These are phyloP conservation scores for western clawed frog (Xenopus tropicalis) DNA, from an alignment of 2,113 vertebrate genomes.

Conservation along the genomic window DNA sequence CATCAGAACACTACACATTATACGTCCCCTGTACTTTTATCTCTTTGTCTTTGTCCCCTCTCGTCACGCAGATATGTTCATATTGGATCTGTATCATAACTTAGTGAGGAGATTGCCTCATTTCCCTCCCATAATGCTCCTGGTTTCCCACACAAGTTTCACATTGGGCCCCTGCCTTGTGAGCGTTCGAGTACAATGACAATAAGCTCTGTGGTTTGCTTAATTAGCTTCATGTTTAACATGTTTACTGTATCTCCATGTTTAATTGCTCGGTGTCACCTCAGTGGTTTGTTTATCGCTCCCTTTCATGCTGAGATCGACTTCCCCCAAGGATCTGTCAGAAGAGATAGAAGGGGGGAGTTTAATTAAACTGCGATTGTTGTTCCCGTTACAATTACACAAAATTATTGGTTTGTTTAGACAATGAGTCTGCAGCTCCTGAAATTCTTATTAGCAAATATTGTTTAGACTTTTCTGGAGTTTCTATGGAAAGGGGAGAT, in stretches of 20 bases:
- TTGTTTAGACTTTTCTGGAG: too few relatives aligned
- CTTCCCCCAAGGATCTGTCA: conserved; percentile 12
- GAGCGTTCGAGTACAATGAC: neutral
- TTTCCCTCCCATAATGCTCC: too few relatives aligned
- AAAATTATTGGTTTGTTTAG: conserved; percentile 3
- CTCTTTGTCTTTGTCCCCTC: too few relatives aligned
- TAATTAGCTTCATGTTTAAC: conserved; percentile 27
- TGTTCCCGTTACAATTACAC: neutral
- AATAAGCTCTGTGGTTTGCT: conserved; percentile 26
- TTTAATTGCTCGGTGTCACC: conserved; percentile 20
- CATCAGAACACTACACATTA: too few relatives aligned
- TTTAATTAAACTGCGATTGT: conserved; percentile 23
- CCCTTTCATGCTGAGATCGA: conserved; percentile 4
- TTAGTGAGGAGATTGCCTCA: too few relatives aligned
- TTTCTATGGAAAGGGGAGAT: too few relatives aligned
- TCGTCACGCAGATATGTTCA: too few relatives aligned
- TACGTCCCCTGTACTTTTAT: too few relatives aligned
- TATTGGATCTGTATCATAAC: too few relatives aligned
- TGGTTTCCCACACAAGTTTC: too few relatives aligned
- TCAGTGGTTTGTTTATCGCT: conserved; percentile 13
- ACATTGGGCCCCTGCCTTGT: neutral
- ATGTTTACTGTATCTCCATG: conserved; percentile 25
- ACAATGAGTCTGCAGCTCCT: neutral
- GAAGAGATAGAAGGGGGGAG: neutral
- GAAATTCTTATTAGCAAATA: too few relatives aligned